These are phyloP conservation scores for Lottia scabra DNA, from an alignment of 2,888 invertebrate species.

Conservation along the genomic window DNA sequence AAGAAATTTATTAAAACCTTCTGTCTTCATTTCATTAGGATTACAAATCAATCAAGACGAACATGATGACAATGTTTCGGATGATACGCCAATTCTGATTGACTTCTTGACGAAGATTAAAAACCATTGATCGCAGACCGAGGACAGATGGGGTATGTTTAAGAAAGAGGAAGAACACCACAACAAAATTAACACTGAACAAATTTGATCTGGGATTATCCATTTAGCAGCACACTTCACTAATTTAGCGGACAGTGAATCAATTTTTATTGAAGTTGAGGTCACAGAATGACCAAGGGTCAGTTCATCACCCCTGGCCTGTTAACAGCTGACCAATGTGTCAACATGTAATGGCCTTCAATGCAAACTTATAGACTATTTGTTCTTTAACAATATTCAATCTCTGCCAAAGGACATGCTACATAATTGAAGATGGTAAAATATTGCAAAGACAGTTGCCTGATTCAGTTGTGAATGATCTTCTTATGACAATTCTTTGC, in stretches of 20 bases:
- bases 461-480: too few relatives aligned
- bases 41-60: neutral
- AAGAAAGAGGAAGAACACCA: neutral
- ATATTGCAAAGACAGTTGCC: too few relatives aligned
- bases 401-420: too few relatives aligned
- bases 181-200: neutral
- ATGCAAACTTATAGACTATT: too few relatives aligned
- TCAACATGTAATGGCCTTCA: too few relatives aligned
- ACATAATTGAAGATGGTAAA: too few relatives aligned
- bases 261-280: neutral
- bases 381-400: too few relatives aligned
- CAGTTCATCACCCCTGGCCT: neutral
- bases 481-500: too few relatives aligned
- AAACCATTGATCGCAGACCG: neutral
- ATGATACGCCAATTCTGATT: neutral
- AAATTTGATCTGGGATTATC: slow-evolving; percentile 1
- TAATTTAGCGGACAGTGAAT: neutral
- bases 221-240: slow-evolving; percentile 6
- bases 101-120: neutral
- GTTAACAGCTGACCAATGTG: too few relatives aligned
- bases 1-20: too few relatives aligned
- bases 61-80: neutral
- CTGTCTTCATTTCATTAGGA: too few relatives aligned
- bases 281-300: neutral
- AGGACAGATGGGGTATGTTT: neutral